Conservation (phyloP, 2,888 invertebrate species). For the Desoria tigrina region DNA sequence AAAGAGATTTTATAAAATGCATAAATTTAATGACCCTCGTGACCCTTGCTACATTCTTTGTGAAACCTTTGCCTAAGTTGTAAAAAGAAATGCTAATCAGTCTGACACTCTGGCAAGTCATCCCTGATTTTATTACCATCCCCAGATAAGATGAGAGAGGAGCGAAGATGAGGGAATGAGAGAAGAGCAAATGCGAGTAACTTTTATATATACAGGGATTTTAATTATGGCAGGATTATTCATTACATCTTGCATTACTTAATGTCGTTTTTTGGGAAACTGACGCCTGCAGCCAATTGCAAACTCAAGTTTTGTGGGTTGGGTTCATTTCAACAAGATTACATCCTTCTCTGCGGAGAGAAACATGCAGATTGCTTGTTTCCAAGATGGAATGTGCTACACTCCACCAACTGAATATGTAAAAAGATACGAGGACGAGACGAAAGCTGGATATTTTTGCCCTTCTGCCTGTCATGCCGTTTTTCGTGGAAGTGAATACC, state of each 20-base stretch:
- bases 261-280: constrained; percentile 7
- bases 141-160: not conserved
- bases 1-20: constrained; percentile 24
- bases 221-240: constrained; percentile 44
- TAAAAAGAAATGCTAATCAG: constrained; percentile 50
- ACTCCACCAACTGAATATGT: too few relatives aligned
- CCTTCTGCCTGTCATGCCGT: too few relatives aligned
- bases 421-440: too few relatives aligned
- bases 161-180: not conserved
- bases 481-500: not conserved
- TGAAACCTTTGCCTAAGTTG: constrained; percentile 26
- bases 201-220: constrained; percentile 37
- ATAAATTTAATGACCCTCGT: constrained; percentile 51
- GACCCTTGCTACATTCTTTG: constrained; percentile 45
- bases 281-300: constrained; percentile 18
- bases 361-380: constrained; percentile 1
- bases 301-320: constrained; percentile 20
- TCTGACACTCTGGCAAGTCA: constrained; percentile 48
- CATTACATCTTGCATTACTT: constrained; percentile 31
- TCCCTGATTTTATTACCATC: constrained; percentile 39
- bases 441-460: too few relatives aligned
- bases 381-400: not conserved
- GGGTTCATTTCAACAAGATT: constrained; percentile 22
- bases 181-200: constrained; percentile 21
- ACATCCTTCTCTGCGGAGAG: not conserved